These are phyloP conservation scores for Oscheius sp. DNA, from an alignment of 2,888 invertebrate genomes.

Conservation along the genomic window DNA sequence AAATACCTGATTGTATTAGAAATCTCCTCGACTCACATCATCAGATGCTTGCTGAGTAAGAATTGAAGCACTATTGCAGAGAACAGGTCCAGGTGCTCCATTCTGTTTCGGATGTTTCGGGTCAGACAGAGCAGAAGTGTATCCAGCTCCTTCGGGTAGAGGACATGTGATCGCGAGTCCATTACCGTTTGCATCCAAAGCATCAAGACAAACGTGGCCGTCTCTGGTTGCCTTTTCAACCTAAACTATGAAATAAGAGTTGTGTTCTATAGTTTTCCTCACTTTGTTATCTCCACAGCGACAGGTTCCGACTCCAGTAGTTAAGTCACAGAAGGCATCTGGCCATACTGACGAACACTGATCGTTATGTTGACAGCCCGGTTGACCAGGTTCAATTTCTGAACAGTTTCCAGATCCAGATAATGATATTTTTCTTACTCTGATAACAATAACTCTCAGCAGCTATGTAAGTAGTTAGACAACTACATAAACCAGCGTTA, in stretches of 20 bases:
- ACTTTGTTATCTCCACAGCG: slow-evolving; percentile 64
- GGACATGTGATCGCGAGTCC: slow-evolving; percentile 66
- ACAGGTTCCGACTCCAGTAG: slow-evolving; percentile 64
- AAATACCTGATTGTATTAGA: slow-evolving; percentile 3
- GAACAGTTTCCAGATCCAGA: neutral
- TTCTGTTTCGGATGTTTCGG: slow-evolving; percentile 63
- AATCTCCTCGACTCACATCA: slow-evolving; percentile 38
- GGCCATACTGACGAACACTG: slow-evolving; percentile 68
- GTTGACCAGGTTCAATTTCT: slow-evolving; percentile 67
- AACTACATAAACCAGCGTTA: slow-evolving; percentile 63
- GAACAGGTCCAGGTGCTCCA: slow-evolving; percentile 60
- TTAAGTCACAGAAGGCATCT: slow-evolving; percentile 64
- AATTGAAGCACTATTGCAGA: slow-evolving; percentile 60
- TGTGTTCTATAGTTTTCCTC: neutral
- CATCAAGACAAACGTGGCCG: slow-evolving; percentile 64
- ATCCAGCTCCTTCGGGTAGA: slow-evolving; percentile 65
- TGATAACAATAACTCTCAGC: slow-evolving; percentile 65
- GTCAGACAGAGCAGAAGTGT: slow-evolving; percentile 59
- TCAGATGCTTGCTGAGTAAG: slow-evolving; percentile 54
- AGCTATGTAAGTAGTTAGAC: slow-evolving; percentile 64
- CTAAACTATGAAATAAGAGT: slow-evolving; percentile 6
- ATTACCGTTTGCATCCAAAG: slow-evolving; percentile 62
- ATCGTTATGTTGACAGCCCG: slow-evolving; percentile 64
- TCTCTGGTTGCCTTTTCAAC: slow-evolving; percentile 62
- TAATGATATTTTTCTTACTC: slow-evolving; percentile 38